Percentiles rank a stretch among this genome's conserved stretches.
Conservation (phyloP, 2,113 vertebrate species). For the Ranitomeya imitator region DNA sequence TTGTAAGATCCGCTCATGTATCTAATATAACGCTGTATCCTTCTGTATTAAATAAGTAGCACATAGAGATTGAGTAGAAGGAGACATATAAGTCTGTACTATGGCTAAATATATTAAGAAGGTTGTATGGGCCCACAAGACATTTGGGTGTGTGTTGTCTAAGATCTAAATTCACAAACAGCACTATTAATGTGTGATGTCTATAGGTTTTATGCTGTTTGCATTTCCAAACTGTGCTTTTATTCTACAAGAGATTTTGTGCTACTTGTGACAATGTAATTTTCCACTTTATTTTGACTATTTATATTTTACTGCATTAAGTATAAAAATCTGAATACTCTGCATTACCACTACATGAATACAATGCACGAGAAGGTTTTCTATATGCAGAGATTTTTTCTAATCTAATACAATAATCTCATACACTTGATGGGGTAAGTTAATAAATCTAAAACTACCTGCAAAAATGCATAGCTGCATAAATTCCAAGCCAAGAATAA, state of each 20-base stretch:
- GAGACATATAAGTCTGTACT: no score
- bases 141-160: no score
- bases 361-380: neutral
- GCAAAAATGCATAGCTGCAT: slow-evolving; percentile 40
- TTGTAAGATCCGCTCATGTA: no score
- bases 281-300: neutral
- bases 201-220: neutral
- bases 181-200: neutral
- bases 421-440: slow-evolving; percentile 7
- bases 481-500: slow-evolving; percentile 26
- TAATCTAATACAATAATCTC: slow-evolving; percentile 28
- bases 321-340: neutral
- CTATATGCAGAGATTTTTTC: slow-evolving; percentile 5
- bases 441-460: slow-evolving; percentile 36
- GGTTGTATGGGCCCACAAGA: neutral
- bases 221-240: neutral
- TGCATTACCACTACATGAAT: neutral
- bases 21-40: no score
- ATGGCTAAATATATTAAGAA: no score
- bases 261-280: neutral
- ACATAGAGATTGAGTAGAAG: no score
- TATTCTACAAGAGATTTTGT: neutral
- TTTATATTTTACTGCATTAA: neutral
- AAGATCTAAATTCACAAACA: neutral
- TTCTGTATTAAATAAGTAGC: no score